These are phyloP conservation scores for Augiades crinisus DNA, from an alignment of 2,888 invertebrate species.

Conservation along the genomic window DNA sequence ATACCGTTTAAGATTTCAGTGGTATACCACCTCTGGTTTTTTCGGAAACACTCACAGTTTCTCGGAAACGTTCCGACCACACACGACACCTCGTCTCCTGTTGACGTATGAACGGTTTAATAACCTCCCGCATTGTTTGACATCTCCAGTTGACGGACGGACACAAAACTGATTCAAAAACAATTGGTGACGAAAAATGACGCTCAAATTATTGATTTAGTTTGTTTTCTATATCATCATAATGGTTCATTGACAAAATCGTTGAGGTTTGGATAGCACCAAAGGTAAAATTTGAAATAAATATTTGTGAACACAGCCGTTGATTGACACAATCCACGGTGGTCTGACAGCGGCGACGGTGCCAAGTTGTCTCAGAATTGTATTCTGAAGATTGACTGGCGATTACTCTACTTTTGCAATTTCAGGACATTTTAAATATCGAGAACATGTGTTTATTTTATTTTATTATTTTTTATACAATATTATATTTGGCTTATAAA, in stretches of 20 bases:
- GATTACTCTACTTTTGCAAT: background rate
- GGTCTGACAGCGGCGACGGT: constrained; percentile 8
- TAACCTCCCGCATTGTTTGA: constrained; percentile 15
- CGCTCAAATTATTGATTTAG: background rate
- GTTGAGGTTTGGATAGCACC: too few relatives aligned
- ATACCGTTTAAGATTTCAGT: constrained; percentile 22
- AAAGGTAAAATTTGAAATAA: constrained; percentile 7
- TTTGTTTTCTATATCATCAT: background rate
- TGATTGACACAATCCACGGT: constrained; percentile 24
- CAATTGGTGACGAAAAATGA: constrained; percentile 11
- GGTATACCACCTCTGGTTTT: constrained; percentile 27
- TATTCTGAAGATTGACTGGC: background rate
- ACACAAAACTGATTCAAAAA: constrained; percentile 18
- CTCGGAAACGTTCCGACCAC: constrained; percentile 40
- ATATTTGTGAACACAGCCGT: background rate
- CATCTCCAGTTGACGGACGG: constrained; percentile 15
- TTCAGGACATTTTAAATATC: too few relatives aligned
- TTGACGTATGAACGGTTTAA: constrained; percentile 34
- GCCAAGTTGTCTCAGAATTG: constrained; percentile 8
- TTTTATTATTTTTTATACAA: background rate
- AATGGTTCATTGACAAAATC: background rate
- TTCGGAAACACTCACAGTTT: constrained; percentile 30
- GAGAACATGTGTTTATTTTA: too few relatives aligned
- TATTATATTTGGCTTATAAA: too few relatives aligned
- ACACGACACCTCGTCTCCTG: constrained; percentile 34